Evolutionary conservation across 2,888 invertebrate species (phyloP).

Genomic region (Deilephila porcellus): DNA sequence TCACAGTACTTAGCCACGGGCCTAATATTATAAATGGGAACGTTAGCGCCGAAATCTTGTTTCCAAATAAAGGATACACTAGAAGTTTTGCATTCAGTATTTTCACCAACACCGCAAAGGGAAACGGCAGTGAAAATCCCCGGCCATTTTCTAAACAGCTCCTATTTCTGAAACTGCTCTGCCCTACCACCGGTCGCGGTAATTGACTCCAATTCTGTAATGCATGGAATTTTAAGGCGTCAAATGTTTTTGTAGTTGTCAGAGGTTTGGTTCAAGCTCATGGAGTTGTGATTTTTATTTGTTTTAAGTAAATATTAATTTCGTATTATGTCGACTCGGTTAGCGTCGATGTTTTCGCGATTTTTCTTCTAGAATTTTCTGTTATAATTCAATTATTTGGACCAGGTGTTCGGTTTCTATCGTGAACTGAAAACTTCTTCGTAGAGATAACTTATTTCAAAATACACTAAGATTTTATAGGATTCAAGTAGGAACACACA

Average conservation of each 20-base stretch:
- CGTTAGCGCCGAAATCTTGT: constrained; percentile 8
- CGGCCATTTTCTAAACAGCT: constrained; percentile 58
- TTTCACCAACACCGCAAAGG: constrained; percentile 37
- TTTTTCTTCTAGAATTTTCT: no score
- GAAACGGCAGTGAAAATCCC: constrained; percentile 55
- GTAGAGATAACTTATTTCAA: no score
- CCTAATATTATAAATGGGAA: not conserved
- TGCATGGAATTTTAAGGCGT: constrained; percentile 25
- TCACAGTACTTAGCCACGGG: not conserved
- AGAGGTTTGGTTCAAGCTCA: no score
- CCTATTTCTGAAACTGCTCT: constrained; percentile 44
- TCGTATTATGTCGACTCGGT: no score
- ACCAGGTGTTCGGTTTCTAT: no score
- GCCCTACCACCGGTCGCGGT: constrained; percentile 45
- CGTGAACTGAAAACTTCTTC: no score
- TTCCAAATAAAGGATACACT: constrained; percentile 28
- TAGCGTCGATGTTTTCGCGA: no score
- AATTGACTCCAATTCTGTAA: constrained; percentile 34
- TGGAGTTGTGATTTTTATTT: no score
- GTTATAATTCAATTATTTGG: no score
- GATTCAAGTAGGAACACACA: no score
- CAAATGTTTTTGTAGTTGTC: not conserved
- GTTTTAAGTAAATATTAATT: no score
- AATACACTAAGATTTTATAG: no score
- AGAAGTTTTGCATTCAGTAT: constrained; percentile 26